Conservation (phyloP, 2,888 invertebrate genomes). For the Ferdinandea cuprea region DNA sequence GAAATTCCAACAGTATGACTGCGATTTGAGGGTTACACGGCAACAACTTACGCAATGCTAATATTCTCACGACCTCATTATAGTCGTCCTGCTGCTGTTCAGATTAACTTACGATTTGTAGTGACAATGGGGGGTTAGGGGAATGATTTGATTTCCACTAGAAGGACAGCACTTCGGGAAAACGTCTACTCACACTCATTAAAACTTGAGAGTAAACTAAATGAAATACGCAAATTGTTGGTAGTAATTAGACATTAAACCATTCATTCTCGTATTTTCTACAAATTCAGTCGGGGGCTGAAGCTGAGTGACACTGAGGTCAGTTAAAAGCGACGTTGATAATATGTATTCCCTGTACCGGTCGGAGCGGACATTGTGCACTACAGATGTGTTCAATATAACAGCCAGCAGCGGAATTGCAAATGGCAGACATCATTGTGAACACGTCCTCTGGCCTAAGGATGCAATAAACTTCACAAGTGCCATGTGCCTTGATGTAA, state of each 20-base stretch:
- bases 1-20: constrained; percentile 55
- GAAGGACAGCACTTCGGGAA: constrained; percentile 4
- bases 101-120: constrained; percentile 50
- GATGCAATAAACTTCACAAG: constrained; percentile 69
- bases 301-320: constrained; percentile 52
- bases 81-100: constrained; percentile 28
- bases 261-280: constrained; percentile 44
- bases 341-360: neutral
- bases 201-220: constrained; percentile 47
- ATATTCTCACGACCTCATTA: constrained; percentile 69
- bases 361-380: constrained; percentile 1
- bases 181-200: constrained; percentile 56
- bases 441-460: constrained; percentile 64
- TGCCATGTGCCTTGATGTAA: constrained; percentile 64
- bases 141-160: neutral
- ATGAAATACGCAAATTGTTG: constrained; percentile 71
- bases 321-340: constrained; percentile 31
- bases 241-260: constrained; percentile 68
- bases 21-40: constrained; percentile 12
- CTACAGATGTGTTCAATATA: constrained; percentile 10
- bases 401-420: constrained; percentile 30
- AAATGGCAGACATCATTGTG: constrained; percentile 62
- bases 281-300: constrained; percentile 24
- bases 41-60: constrained; percentile 57
- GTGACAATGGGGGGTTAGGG: constrained; percentile 9